Base-by-base conservation (phyloP, 2,113 vertebrate species). In the Eubucco bourcierii region DNA sequence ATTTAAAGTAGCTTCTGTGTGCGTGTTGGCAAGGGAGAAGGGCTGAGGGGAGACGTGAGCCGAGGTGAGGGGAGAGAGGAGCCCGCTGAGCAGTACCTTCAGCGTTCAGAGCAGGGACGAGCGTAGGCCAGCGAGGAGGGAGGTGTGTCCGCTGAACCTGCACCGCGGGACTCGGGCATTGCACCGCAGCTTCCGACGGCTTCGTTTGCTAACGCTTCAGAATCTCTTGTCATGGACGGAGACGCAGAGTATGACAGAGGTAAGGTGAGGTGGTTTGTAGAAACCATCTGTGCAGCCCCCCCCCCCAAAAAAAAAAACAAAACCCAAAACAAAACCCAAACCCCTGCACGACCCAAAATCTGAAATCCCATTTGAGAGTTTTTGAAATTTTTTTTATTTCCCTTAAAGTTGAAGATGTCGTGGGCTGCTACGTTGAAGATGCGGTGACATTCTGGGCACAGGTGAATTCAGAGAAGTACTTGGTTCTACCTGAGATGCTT, bases 371-470 rank as follows among this genome's bases (percentile, higher is more conserved):
- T 10, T 75, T 16, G 24, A 56, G 71, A 74, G 58, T 55, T 68
- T 39, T 81, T 44, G n/a, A n/a, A n/a, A 88, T 33, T 73, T 52
- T 92, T 33, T 65, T 33, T 34, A 6, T 75, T 37, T 17, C 3
- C 17, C 7, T 34, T 34, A 6, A 41, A 97, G 97, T 96, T 91
- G 98, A 98, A 91, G 97, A 96, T 80, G 97, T 98, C 47, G 88
- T 97, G 76, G 97, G 98, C 71, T 98, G 98, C 78, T 96, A 98
- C 8, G 88, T 98, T 47, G 97, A 98, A 96, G 98, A 98, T 95
- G 97, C 98, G 39, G 95, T 98, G 66, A 98, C 98, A 1, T 98
- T 98, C 94, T 98, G 98, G 98, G 98, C 98, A 56, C 98, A 98
- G 98, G 98, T 98, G 97, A 90, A 72, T 56, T 70, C 5, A 80